Conservation (phyloP, 2,888 invertebrate genomes). For the Clitarchus hookeri region DNA sequence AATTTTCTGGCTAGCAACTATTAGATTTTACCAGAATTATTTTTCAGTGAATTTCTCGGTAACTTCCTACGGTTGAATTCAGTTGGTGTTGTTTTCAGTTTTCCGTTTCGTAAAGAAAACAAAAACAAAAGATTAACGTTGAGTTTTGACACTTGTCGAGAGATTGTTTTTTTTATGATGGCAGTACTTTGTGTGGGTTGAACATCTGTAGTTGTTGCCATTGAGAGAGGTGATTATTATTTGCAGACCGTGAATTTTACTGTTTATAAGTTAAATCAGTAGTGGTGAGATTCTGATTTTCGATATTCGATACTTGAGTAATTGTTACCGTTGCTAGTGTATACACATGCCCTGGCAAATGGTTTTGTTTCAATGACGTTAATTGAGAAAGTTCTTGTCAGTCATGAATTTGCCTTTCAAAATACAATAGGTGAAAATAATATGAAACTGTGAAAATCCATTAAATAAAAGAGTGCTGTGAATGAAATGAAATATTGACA, state of each 20-base stretch:
- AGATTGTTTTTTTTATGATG: background rate
- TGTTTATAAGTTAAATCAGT: background rate
- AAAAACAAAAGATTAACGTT: background rate
- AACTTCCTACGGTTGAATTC: background rate
- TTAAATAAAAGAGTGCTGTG: background rate
- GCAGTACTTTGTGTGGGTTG: background rate
- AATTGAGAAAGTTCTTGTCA: background rate
- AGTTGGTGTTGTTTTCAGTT: background rate
- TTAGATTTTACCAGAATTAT: background rate
- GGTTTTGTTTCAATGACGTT: background rate
- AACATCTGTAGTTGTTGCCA: constrained; percentile 8
- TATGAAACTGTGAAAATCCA: background rate
- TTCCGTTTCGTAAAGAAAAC: background rate
- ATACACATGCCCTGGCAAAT: background rate
- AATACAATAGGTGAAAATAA: background rate
- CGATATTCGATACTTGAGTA: background rate
- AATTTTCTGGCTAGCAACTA: background rate
- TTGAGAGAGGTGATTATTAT: background rate
- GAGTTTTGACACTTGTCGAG: background rate
- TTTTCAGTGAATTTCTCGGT: background rate
- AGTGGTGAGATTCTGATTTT: background rate
- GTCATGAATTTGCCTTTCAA: background rate
- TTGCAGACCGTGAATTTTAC: background rate
- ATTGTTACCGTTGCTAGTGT: background rate
- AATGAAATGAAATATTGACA: background rate